Base-by-base conservation (phyloP, 2,888 invertebrate species). In the Rhamphomyia laevipes region DNA sequence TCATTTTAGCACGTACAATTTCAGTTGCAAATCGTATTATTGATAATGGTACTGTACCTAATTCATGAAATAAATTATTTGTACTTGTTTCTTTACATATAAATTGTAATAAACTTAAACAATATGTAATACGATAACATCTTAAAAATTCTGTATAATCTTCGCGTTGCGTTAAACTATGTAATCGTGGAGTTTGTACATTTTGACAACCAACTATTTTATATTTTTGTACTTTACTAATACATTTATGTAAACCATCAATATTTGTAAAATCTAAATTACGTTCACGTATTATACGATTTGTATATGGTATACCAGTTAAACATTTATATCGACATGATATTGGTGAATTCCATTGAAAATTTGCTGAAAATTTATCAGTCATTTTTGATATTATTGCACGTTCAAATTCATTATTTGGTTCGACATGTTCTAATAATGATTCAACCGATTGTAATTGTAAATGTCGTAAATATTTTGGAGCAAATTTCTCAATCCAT, bases 61-160 rank as follows among this genome's bases (percentile, higher is more conserved):
- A 58, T 3, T 35, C 35, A 35, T 35, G n/a, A 35, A 35, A 35
- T 35, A 35, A 7, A 5, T n/a, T 2, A 5, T 27, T 9, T 27
- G 23, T 27, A 27, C 9, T 27, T 7, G 2, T 27, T 27, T 7
- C 7, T 27, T 4, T 27, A 27, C 23, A 7, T 6, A 27, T 27
- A 27, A 27, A 27, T 27, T 7, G 9, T 27, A 92, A 66, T 47
- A 91, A 70, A 54, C 82, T 82, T 45, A 84, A 78, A 55, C 88
- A 86, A 4, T 88, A 84, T 3, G 88, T 89, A 47, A 83, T 72
- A 61, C 82, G 79, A 63, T 81, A 93, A 64, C 92, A 90, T 11
- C 63, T 56, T 13, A 59, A 59, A 31, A 69, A 69, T 2, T 58
- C 59, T 12, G 52, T 43, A 16, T 61, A 61, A 12, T 69, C 68